Percentiles rank a stretch among this genome's conserved stretches.
Evolutionary conservation across 1,140 invertebrate species (phyloP).

Genomic region (Drosophila sproati): DNA sequence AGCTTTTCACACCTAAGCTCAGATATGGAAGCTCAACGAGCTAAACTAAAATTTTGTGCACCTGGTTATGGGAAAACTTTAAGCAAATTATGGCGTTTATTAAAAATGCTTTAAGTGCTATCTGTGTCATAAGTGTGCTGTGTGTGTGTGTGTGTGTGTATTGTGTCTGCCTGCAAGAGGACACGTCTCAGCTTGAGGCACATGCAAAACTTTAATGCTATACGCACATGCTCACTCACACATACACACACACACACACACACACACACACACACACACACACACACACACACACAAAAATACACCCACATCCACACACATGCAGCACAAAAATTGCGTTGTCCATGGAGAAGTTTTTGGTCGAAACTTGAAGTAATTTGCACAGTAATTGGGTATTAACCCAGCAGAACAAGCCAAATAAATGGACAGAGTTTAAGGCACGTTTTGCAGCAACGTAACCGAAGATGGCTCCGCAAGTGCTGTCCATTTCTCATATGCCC

Average conservation of each 20-base stretch:
- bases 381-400: constrained; percentile 84
- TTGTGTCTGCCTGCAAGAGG: constrained; percentile 8
- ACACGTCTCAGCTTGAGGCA: constrained; percentile 45
- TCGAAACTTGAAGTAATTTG: constrained; percentile 79
- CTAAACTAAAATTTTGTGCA: constrained; percentile 33
- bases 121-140: neutral
- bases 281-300: neutral
- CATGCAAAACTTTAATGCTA: constrained; percentile 73
- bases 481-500: constrained; percentile 55
- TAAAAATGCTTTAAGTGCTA: constrained; percentile 73
- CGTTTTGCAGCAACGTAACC: constrained; percentile 41
- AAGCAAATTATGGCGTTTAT: constrained; percentile 81
- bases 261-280: constrained; percentile 15
- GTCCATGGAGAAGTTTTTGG: constrained; percentile 55
- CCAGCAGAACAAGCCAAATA: constrained; percentile 56
- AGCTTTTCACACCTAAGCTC: constrained; percentile 8
- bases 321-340: constrained; percentile 24
- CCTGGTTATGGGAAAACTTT: constrained; percentile 71
- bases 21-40: constrained; percentile 26
- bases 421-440: constrained; percentile 78
- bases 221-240: constrained; percentile 19
- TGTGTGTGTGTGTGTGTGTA: constrained; percentile 3
- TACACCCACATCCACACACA: no score
- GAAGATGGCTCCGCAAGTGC: constrained; percentile 48
- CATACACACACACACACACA: constrained; percentile 16